Evolutionary conservation across 92 coral and sea anemone species (phyloP), one percentile per base, ranked within the genome.

Genomic region (Parazoanthus darwini): DNA sequence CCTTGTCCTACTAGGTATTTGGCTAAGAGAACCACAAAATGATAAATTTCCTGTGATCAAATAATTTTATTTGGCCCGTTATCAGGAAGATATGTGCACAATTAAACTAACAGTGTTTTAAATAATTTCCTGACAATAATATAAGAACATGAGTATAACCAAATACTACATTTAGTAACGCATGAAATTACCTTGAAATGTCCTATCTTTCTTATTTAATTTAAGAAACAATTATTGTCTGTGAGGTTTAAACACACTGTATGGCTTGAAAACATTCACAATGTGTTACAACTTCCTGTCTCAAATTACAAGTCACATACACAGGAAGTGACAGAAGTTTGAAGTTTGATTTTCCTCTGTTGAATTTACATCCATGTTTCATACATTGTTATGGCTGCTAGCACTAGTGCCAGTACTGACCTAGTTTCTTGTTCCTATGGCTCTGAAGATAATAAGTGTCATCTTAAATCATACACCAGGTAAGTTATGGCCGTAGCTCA

Each of bases 351-450:
- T 79, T 79, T 79, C 51, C 82, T 68, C 82, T 51, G 85, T 80
- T 80, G 35, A 80, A 80, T 58, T 80, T 80, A 46, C 59, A 58
- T 26, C 85, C 85, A 54, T 8, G 2, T 80, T 54, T 6, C 72
- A 80, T 58, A 54, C 0, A 54, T 80, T 80, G 73, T 46, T 44
- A 80, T 80, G 85, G 72, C 74, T 59, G 85, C n/a, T 80, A 80
- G 73, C 59, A 26, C 25, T 33, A 80, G 73, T 80, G 46, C 25
- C 48, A 80, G 85, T 80, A 80, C 84, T 80, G 71, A 51, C 71
- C 84, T 51, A 80, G n/a, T 80, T 80, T 80, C 84, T 80, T 80
- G 84, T 80, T 80, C 84, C 23, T 80, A 80, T 80, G 72, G 84
- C 84, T 80, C 71, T 80, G 71, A 80, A 80, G 84, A 80, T 33